Evolutionary conservation across 2,113 vertebrate species (phyloP), one percentile per base, ranked within the genome.

Genomic region (Cochlearius cochlearius): DNA sequence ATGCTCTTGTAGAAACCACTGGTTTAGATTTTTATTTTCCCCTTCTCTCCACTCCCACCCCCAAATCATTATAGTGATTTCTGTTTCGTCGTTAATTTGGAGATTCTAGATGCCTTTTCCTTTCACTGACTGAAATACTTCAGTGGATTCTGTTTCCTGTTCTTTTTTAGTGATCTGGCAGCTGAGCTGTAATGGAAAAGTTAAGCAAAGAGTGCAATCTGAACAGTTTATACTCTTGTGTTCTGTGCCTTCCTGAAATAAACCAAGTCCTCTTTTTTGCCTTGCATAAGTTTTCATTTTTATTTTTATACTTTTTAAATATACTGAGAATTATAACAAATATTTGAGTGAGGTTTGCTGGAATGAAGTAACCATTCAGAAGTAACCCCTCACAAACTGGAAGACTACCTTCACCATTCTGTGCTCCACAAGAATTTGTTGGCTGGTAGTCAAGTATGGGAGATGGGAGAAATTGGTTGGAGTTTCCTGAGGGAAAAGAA

Each of bases 31-130:
- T 72, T 68, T 30, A 30, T 53, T 69, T 12, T 1, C 9, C 3
- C 1, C 11, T 73, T 5, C 6, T 30, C 16, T 25, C 7, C 5
- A 43, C 41, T 6, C 12, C 14, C 2, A 4, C 12, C 1, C 12
- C n/a, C 23, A 7, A 14, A 4, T 79, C 20, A 38, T 69, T 52
- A 12, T 13, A 62, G 11, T 1, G 0, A 49, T 62, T 73, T 81
- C 36, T 77, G 2, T 9, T 58, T 77, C n/a, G 78, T 86, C 21
- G 11, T 43, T 67, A 59, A 29, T 86, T 32, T 85, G 9, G 9
- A 9, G 7, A 29, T 67, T 55, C 26, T 56, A 64, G 23, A 50
- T 68, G 23, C 4, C 60, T 80, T 89, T 88, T 59, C 10, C 64
- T 72, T 92, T 91, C 22, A 52, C 26, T 66, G 38, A 29, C 23